Base-by-base conservation (phyloP, 2,797 vertebrate species). In the Tapera naevia region DNA sequence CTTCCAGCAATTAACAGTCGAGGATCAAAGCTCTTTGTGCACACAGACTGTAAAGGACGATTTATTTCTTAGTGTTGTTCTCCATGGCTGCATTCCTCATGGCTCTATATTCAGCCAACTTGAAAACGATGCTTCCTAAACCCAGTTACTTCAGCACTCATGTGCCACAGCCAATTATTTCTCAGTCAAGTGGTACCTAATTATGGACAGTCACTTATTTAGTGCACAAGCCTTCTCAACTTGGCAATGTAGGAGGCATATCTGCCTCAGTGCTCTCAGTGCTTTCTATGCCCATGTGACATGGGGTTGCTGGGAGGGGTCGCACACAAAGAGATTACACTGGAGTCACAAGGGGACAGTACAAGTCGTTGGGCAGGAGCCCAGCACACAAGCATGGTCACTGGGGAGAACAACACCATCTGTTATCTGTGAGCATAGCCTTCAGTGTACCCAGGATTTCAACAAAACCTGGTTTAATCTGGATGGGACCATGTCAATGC, bases 41-140 rank as follows among this genome's bases (percentile, higher is more conserved):
- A 30, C 50, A 53, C 10, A 89, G 41, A 24, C 50, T 75, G 22
- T 4, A 69, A 62, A 41, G 84, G 41, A 86, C 58, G 45, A 78
- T 75, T 81, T 80, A 14, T 74, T 90, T 66, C 80, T 72, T 25
- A 60, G 35, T n/a, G 28, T 53, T 80, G 0, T 64, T 84, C 61
- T 54, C 64, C 17, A 15, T 9, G 21, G 24, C 45, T 79, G 69
- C 67, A 30, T 89, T 58, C 50, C 50, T 75, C 22, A 45, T 19
- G 39, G 17, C 75, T 91, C 67, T 43, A 9, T 23, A 56, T 24
- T 72, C 74, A 83, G 48, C 56, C 66, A 84, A 16, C 60, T 76
- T 67, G 84, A 89, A 94, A 94, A 73, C 85, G 79, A 66, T 50
- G 41, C n/a, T 92, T 65, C 70, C 43, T 69, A 83, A 92, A 78